A percentile compares a stretch with the other conserved stretches of the same genome.
Conservation (phyloP, 2,888 invertebrate genomes). For the Imbricaverruca yamaguchii region DNA sequence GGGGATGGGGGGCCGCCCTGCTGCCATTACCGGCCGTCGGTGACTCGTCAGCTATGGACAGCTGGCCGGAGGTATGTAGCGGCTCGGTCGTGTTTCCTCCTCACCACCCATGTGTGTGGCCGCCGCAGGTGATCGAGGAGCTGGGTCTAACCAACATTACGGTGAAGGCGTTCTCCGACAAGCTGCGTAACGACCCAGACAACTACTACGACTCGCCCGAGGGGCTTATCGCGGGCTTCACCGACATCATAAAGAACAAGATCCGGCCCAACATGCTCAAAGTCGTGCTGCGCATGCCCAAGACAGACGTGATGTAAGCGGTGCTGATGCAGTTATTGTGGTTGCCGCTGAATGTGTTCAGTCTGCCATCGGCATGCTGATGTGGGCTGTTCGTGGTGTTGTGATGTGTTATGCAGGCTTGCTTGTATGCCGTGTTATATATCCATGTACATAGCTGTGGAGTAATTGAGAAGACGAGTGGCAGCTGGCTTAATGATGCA, state of each 20-base stretch:
- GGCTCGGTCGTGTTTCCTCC: too few species aligned
- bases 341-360: neutral
- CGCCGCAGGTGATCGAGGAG: conserved; percentile 35
- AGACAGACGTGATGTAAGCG: conserved; percentile 36
- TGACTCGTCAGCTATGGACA: neutral
- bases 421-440: too few species aligned
- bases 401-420: too few species aligned
- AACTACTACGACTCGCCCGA: conserved; percentile 38
- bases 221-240: conserved; percentile 38
- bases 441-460: too few species aligned
- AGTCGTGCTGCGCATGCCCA: conserved; percentile 39
- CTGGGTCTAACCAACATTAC: conserved; percentile 35
- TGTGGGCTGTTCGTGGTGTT: neutral
- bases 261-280: conserved; percentile 37
- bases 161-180: conserved; percentile 37
- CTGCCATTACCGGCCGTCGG: neutral
- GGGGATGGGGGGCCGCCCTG: too few species aligned
- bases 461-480: too few species aligned
- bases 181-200: conserved; percentile 36
- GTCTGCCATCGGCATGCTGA: neutral
- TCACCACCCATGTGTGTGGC: too few species aligned
- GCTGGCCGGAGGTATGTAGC: neutral
- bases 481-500: too few species aligned
- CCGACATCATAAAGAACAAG: conserved; percentile 36
- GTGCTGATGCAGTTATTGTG: conserved; percentile 3